Conservation (phyloP, 2,888 invertebrate species). For the Zaprionus lineosus region DNA sequence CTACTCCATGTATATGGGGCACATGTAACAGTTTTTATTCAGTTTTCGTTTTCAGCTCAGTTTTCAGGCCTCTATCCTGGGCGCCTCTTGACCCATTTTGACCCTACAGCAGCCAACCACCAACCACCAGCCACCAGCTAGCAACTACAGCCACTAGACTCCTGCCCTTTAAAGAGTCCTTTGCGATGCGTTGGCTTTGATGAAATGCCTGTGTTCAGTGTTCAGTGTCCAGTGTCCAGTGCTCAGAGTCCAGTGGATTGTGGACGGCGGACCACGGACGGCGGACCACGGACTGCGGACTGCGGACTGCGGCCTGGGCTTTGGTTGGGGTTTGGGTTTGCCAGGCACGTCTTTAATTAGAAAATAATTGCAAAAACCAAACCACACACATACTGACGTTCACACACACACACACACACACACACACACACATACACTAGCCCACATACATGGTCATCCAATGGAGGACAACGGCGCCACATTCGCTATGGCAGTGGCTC, state of each 20-base stretch:
- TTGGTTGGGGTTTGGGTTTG: constrained; percentile 44
- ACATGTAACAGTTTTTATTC: constrained; percentile 64
- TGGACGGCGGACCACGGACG: too few relatives aligned
- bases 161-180: constrained; percentile 29
- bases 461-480: constrained; percentile 63
- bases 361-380: constrained; percentile 79
- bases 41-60: constrained; percentile 57
- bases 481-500: constrained; percentile 47
- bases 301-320: not conserved
- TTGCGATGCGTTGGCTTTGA: constrained; percentile 34
- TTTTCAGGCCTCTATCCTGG: constrained; percentile 8
- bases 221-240: not conserved
- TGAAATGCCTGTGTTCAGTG: constrained; percentile 29
- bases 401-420: constrained; percentile 1
- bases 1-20: constrained; percentile 23
- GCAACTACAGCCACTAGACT: constrained; percentile 4
- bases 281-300: too few relatives aligned
- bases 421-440: constrained; percentile 1
- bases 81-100: constrained; percentile 70
- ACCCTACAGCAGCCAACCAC: too few relatives aligned
- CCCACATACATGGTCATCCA: constrained; percentile 14
- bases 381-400: too few relatives aligned
- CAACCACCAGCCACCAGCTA: too few relatives aligned
- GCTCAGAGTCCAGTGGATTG: constrained; percentile 3
- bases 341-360: constrained; percentile 81